Base-by-base conservation (phyloP, 53 echinoderm and acorn worm species). In the Patiria pectinifera region DNA sequence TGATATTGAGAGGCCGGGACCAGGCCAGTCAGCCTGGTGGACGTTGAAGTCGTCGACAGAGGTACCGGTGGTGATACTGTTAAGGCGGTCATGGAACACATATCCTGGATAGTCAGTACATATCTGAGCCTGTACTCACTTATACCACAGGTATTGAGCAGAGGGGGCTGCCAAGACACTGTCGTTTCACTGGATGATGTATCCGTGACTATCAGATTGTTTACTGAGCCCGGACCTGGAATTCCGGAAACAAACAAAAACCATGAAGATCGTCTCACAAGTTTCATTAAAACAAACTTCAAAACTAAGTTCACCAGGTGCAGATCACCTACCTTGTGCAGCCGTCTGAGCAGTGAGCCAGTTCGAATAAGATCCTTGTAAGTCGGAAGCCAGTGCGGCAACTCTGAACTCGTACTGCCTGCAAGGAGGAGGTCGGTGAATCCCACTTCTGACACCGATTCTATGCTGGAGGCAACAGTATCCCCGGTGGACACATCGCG, bases 391-490 rank as follows among this genome's bases (percentile, higher is more conserved):
- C 24, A 78, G 1, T 35, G 87, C 23, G 19, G 87, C 87, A 19
- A 87, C 87, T 25, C 43, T 78, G 7, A 87, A 76, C 60, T 59
- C 19, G 43, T 77, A 87, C 18, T 18, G 9, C 26, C 61, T 53
- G 44, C 87, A 87, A 18, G 87, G 87, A 19, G 62, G 22, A 87
- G 87, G 3, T 59, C 87, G 19, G 87, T 18, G 59, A 87, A 87
- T 58, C 77, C 78, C 78, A 78, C 87, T 78, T 58, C 87, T 77
- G 87, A 21, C 87, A 71, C 77, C 77, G 25, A 8, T 9, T 59
- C 58, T 59, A 35, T 59, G 23, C 43, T 78, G 12, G 87, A 59
- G 1, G 87, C 78, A 26, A 87, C 78, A 35, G 45, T 71, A 77
- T 61, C 87, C 14, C 49, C 14, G 2, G 87, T 87, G 18, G 87